phyloP scores from a whole-genome alignment of 1,140 invertebrate genomes.

The Bombus sibiricus region DNA sequence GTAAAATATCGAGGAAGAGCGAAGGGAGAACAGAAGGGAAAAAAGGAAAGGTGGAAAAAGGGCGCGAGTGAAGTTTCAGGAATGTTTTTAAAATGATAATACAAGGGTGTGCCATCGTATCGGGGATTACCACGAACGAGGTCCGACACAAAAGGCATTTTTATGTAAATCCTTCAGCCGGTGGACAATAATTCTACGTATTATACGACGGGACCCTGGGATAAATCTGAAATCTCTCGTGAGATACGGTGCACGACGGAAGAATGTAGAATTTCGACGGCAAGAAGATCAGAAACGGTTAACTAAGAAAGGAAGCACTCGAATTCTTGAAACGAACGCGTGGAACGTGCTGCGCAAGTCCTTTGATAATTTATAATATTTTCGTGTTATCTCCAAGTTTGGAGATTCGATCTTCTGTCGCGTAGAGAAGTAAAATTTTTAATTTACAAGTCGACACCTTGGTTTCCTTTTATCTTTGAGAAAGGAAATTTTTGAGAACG shows the following conservation, averaged over 20 bases:
- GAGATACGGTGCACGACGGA: neutral
- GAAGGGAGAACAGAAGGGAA: neutral
- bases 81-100: conserved; percentile 36
- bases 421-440: neutral
- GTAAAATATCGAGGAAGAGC: neutral
- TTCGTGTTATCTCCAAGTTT: neutral
- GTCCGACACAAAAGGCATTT: conserved; percentile 2
- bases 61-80: neutral
- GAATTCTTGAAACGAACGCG: neutral
- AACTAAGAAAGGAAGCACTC: neutral
- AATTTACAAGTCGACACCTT: neutral
- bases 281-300: neutral
- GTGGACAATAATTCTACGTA: conserved; percentile 26
- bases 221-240: conserved; percentile 4
- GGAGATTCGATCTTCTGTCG: neutral
- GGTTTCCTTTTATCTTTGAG: no score
- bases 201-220: neutral
- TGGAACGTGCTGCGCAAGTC: neutral
- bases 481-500: no score
- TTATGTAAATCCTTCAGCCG: conserved; percentile 31
- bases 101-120: neutral
- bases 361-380: neutral
- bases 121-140: conserved; percentile 6
- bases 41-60: neutral
- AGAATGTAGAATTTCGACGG: conserved; percentile 7